Percentiles rank a stretch among this genome's conserved stretches.
phyloP scores from a whole-genome alignment of 2,113 vertebrate genomes.

The Nothobranchius furzeri region DNA sequence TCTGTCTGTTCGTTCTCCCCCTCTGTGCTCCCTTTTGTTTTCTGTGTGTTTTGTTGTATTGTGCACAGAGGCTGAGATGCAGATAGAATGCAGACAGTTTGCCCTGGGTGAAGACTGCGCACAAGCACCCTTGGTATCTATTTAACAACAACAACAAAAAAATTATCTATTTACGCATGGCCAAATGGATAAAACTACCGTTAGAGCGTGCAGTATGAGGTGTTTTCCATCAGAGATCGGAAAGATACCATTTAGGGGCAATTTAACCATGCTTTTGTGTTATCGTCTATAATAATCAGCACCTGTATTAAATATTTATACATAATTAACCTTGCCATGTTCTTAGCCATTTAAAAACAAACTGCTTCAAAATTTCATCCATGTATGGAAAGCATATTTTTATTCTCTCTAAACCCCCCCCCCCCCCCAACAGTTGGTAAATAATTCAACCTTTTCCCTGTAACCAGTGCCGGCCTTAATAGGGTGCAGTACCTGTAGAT shows the following conservation, averaged over 20 bases:
- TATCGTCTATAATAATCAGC: conserved; percentile 37
- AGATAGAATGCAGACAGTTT: conserved; percentile 78
- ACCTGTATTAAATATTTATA: conserved; percentile 52
- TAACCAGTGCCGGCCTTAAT: conserved; percentile 81
- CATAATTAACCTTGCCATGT: conserved; percentile 70
- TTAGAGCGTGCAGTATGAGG: conserved; percentile 4
- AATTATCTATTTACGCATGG: conserved; percentile 60
- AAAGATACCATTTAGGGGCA: conserved; percentile 29
- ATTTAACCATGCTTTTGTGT: conserved; percentile 23
- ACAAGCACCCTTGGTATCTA: conserved; percentile 57
- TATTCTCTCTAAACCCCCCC: conserved; percentile 35
- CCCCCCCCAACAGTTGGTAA: conserved; percentile 73
- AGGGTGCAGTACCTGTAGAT: conserved; percentile 79
- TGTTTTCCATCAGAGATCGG: conserved; percentile 32
- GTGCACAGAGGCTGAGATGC: conserved; percentile 74
- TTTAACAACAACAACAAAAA: conserved; percentile 54
- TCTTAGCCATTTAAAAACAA: conserved; percentile 50
- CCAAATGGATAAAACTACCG: conserved; percentile 36
- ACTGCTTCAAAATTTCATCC: conserved; percentile 47
- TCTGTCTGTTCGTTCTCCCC: conserved; percentile 69
- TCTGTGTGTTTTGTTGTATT: conserved; percentile 78
- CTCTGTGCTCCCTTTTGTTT: conserved; percentile 79
- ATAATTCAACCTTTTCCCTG: conserved; percentile 82
- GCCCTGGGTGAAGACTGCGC: conserved; percentile 67
- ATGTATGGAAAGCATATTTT: conserved; percentile 37